Conservation (phyloP, 2,797 vertebrate species). For the Acropternis orthonyx region DNA sequence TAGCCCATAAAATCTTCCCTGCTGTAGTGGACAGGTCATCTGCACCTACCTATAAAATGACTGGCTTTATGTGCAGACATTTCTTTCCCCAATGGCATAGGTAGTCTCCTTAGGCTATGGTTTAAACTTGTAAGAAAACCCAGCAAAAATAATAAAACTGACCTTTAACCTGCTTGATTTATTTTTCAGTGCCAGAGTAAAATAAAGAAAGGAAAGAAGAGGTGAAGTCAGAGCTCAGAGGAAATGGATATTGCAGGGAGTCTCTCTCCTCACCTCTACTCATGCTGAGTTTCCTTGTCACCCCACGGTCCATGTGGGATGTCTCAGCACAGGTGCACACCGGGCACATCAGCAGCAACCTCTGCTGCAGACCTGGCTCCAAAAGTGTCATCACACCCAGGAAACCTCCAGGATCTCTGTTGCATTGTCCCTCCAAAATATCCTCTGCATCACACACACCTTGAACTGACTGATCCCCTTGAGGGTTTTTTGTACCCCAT, state of each 20-base stretch:
- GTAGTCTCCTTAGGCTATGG: background rate
- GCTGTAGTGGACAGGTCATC: background rate
- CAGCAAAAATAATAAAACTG: background rate
- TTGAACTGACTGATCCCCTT: background rate
- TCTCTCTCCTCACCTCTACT: background rate
- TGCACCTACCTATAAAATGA: background rate
- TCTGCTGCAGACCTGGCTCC: background rate
- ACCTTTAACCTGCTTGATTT: background rate
- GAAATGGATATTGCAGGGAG: background rate
- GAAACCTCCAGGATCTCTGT: background rate
- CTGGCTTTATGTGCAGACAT: background rate
- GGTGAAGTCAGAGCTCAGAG: background rate
- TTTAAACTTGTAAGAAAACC: background rate
- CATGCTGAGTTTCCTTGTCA: background rate
- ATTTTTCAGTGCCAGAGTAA: background rate
- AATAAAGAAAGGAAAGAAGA: background rate
- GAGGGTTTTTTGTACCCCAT: background rate
- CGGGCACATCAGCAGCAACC: background rate
- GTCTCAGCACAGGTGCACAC: accelerated
- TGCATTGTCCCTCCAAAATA: accelerated
- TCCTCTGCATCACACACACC: background rate
- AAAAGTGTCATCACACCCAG: background rate
- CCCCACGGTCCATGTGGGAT: too few species aligned
- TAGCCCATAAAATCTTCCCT: background rate
- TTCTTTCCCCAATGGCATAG: background rate